Evolutionary conservation across 2,797 vertebrate species (phyloP).

Genomic region (Bradypodion ventrale): DNA sequence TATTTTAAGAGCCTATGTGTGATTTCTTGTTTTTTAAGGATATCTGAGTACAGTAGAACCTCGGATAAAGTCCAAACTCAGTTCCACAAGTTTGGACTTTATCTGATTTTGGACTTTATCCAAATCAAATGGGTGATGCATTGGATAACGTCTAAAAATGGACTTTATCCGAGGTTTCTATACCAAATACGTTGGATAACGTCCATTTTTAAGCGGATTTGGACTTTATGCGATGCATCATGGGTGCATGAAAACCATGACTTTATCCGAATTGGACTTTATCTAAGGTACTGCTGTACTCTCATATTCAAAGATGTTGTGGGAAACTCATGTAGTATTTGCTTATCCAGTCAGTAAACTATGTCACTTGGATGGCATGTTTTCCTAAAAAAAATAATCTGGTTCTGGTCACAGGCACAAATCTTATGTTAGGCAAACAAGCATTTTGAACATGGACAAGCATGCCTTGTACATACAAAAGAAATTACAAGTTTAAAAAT

Average conservation of each 20-base stretch:
- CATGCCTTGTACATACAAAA: slow-evolving; percentile 2
- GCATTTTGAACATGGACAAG: slow-evolving; percentile 14
- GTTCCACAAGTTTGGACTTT: too few relatives aligned
- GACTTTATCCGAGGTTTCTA: too few relatives aligned
- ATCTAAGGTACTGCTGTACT: too few relatives aligned
- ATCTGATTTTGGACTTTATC: too few relatives aligned
- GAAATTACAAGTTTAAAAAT: slow-evolving; percentile 19
- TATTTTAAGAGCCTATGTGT: slow-evolving; percentile 27
- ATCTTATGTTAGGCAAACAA: slow-evolving; percentile 5
- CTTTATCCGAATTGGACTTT: too few relatives aligned
- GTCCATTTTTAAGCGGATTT: too few relatives aligned
- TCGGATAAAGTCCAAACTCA: too few relatives aligned
- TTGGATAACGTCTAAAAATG: too few relatives aligned
- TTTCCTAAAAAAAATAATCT: slow-evolving; percentile 22
- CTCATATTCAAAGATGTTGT: slow-evolving; percentile 21
- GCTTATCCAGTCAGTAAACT: slow-evolving; percentile 22
- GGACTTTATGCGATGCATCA: too few relatives aligned
- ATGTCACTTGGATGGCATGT: slow-evolving; percentile 10
- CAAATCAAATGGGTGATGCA: too few relatives aligned
- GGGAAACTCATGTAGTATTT: slow-evolving; percentile 4
- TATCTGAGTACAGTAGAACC: neutral
- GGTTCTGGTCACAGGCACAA: neutral
- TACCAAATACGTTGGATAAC: too few relatives aligned
- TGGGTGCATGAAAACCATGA: too few relatives aligned
- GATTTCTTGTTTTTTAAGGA: slow-evolving; percentile 42